Base-by-base conservation (phyloP, 2,797 vertebrate genomes). In the Tapirus indicus region DNA sequence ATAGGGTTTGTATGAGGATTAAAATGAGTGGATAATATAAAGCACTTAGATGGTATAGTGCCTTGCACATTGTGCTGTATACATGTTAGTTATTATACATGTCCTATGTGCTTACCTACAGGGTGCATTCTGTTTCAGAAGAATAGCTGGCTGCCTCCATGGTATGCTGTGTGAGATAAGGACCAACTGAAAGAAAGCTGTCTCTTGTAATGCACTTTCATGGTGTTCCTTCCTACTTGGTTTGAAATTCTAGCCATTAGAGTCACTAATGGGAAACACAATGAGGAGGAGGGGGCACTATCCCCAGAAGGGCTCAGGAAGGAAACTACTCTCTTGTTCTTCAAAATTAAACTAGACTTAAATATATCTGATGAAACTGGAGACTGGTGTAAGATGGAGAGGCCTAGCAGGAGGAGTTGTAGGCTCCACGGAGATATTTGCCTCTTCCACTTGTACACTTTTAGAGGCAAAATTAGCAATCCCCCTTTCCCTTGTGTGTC, bases 11-110 rank as follows among this genome's bases (percentile, higher is more conserved):
- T 72, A 17, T 54, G n/a, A 87, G 16, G 23, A 62, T 62, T 75
- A 93, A 84, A 69, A 38, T 79, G 27, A 82, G 4, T 72, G n/a
- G 74, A 90, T 52, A 93, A 93, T 38, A 17, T 84, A 83, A 93
- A 91, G 13, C 35, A 79, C 23, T 91, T 88, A 80, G 20, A 47
- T 49, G 18, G 14, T 23, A 74, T 54, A 64, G 54, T 62, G 21
- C 23, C 21, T 80, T 84, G 85, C 25, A 74, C 9, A 27, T 62
- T 75, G 27, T 87, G 41, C 29, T 66, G 27, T 54, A 0, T 52
- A 85, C 80, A 1, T 58, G 44, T 71, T 71, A 75, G n/a, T 41
- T 64, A 20, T 88, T 88, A 47, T 66, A 88, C 56, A 85, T 77
- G 21, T 75, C 49, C 5, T 75, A 21, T 58, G 23, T 75, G 2